Conservation (phyloP, 2,888 invertebrate genomes). For the Drosophila basisetae region DNA sequence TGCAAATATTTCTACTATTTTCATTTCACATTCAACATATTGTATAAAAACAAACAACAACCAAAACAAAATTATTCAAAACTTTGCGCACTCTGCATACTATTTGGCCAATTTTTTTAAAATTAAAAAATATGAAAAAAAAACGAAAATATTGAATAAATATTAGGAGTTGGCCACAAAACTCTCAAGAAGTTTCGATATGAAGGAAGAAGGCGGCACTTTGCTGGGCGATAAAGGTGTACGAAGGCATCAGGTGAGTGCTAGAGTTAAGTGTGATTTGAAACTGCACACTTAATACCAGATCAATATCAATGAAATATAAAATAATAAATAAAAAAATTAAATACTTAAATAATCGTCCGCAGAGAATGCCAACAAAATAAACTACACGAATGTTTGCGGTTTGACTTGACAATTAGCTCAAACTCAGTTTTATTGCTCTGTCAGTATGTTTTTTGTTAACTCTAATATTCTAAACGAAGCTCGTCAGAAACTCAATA, state of each 20-base stretch:
- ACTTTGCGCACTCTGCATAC: constrained; percentile 69
- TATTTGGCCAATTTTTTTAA: constrained; percentile 48
- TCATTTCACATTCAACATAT: constrained; percentile 72
- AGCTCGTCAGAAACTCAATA: constrained; percentile 26
- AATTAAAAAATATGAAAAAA: constrained; percentile 54
- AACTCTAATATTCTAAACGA: constrained; percentile 1
- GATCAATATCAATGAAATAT: constrained; percentile 29
- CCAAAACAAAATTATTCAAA: constrained; percentile 49
- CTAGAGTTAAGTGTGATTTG: constrained; percentile 56
- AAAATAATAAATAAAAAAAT: constrained; percentile 2
- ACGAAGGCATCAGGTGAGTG: constrained; percentile 88
- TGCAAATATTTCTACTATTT: constrained; percentile 80
- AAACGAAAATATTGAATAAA: constrained; percentile 62
- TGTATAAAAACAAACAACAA: constrained; percentile 47
- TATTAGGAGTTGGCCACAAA: constrained; percentile 94
- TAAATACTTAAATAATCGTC: constrained; percentile 33
- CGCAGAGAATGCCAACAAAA: constrained; percentile 70
- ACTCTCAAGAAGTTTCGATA: constrained; percentile 94
- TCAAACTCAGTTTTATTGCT: constrained; percentile 33
- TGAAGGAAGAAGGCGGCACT: constrained; percentile 93
- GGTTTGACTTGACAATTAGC: constrained; percentile 49
- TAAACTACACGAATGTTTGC: constrained; percentile 44
- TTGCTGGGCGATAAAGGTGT: constrained; percentile 89
- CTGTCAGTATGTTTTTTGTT: constrained; percentile 16
- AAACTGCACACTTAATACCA: constrained; percentile 43